Conservation (phyloP, 1,140 invertebrate species). For the Anoplophora glabripennis region DNA sequence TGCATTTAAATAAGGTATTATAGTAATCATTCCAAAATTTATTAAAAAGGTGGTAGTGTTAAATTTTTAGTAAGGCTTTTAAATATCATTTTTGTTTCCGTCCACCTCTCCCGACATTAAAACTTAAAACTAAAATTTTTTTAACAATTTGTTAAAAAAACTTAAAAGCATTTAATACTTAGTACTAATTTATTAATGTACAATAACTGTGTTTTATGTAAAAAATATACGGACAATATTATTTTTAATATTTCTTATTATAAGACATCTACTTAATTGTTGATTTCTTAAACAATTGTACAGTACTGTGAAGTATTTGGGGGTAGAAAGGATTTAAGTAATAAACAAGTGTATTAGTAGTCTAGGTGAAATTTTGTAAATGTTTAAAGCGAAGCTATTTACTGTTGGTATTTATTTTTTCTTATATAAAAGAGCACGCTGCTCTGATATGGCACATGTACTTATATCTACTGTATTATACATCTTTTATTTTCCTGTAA, state of each 20-base stretch:
- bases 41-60: neutral
- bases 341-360: neutral
- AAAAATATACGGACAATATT: conserved; percentile 1
- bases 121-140: neutral
- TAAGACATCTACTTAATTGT: neutral
- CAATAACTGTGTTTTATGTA: neutral
- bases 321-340: neutral
- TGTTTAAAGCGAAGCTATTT: conserved; percentile 30
- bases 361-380: conserved; percentile 22
- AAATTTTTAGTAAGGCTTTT: neutral
- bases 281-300: neutral
- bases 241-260: neutral
- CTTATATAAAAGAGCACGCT: conserved; percentile 31
- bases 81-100: neutral
- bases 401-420: conserved; percentile 27
- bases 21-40: too few relatives aligned
- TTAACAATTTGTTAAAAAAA: neutral
- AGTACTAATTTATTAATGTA: neutral
- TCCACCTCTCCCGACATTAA: neutral
- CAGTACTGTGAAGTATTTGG: neutral
- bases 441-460: conserved; percentile 39
- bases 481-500: conserved; percentile 37
- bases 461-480: conserved; percentile 38
- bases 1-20: too few relatives aligned
- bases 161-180: neutral